Evolutionary conservation across 2,888 invertebrate species (phyloP), one percentile per base, ranked within the genome.

Genomic region (Tipula lateralis): DNA sequence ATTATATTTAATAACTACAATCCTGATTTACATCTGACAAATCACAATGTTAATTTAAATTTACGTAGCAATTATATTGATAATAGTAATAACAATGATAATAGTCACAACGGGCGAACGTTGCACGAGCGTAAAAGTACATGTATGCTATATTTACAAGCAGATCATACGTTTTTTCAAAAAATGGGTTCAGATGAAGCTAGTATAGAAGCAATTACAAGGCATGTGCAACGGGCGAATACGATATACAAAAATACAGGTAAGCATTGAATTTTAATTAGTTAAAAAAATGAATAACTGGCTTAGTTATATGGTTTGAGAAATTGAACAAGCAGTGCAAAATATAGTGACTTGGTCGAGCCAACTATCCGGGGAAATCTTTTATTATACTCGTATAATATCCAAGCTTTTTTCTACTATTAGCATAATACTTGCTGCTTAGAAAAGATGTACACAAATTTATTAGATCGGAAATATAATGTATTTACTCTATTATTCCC

Each of bases 141-240:
- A 0, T 99, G 99, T 88, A 96, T 97, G 93, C 92, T 99, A 85
- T 98, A 97, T 90, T 92, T 99, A 88, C 98, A 99, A 91, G 98
- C 99, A 2, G 97, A 97, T 91, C 98, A 99, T 90, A 95, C 97
- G 91, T 97, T 99, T 91, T 99, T 96, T 91, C 95, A 97, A 88
- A 95, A 97, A 91, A 97, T 98, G 91, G 97, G 96, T 85, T 95
- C 96, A 2, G 97, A 97, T 88, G 97, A 98, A 89, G 96, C 97
- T 1, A 97, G 97, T 89, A 97, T 98, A 87, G 97, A 98, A 90
- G 96, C 97, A 85, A 97, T 98, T 93, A 97, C 97, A 6, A 92
- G 97, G 84, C 97, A 98, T 89, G 97, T 98, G 36, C 97, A 98
- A 89, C 93, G 97, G 88, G 97, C 97, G 86, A 98, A 98, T 90